These are phyloP conservation scores for Cardinalis cardinalis DNA, from an alignment of 2,113 vertebrate genomes.

Conservation along the genomic window DNA sequence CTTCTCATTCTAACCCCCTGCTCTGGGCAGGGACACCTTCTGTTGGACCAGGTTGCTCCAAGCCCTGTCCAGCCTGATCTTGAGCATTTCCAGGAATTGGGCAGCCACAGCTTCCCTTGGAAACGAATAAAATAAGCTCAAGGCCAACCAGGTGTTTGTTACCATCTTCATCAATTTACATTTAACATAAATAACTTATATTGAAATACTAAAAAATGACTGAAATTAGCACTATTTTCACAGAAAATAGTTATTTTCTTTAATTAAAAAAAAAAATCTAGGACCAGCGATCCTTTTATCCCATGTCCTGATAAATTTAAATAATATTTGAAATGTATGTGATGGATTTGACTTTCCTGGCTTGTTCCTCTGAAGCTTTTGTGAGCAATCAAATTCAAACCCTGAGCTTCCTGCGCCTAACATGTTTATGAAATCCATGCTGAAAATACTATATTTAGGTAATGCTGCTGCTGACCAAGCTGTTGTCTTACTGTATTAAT, in stretches of 20 bases:
- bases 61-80: background rate
- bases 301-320: background rate
- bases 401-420: background rate
- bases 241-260: background rate
- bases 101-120: background rate
- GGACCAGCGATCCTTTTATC: background rate
- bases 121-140: background rate
- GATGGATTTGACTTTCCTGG: background rate
- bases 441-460: background rate
- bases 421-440: background rate
- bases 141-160: rapidly evolving
- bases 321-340: background rate
- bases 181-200: background rate
- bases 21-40: background rate
- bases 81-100: background rate
- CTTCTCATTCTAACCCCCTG: background rate
- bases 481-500: background rate
- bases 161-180: background rate
- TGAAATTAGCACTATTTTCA: background rate
- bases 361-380: background rate
- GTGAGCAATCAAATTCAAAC: background rate
- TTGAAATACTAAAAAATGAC: background rate
- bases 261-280: background rate
- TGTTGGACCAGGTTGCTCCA: background rate
- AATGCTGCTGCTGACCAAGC: background rate